Evolutionary conservation across 2,797 vertebrate genomes (phyloP), one percentile per base, ranked within the genome.

Genomic region (Pseudomugil gertrudae): DNA sequence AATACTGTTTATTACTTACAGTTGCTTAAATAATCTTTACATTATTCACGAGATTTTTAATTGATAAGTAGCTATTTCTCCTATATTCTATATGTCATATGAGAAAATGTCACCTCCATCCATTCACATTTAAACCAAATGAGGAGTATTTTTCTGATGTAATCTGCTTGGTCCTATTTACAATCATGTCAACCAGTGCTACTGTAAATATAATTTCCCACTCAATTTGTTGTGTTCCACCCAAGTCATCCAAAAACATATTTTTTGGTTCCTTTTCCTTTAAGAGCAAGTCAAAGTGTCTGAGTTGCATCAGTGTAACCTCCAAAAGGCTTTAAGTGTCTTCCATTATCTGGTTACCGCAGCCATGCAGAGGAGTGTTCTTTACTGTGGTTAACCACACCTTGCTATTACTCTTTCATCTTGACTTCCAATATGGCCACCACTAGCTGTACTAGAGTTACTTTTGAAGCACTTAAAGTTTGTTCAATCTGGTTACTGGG

Each of bases 331-430:
- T 65, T 57, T 75, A 76, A 90, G 84, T 69, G 80, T 79, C 79
- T 60, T 82, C 67, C 56, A 72, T 69, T 75, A 69, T 78, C 72
- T 76, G 76, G 73, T 83, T 80, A 80, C 74, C 76, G 78, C 81
- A 72, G 67, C 80, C 53, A n/a, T n/a, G n/a, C n/a, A 13, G 69
- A 78, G 69, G 58, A 78, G 76, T 72, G 81, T 81, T 71, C 66
- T 88, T 84, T 75, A 62, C 69, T 59, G 78, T 70, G 70, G 83
- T 85, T 84, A 74, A 89, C 80, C 85, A 80, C 77, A 84, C 80
- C 86, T 89, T 84, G 85, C 81, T 84, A 83, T 87, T 78, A 48
- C 55, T 54, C 84, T 87, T 84, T 87, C 79, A 80, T 84, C 77
- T 79, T 63, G 66, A 69, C 77, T 82, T 69, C 75, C 67, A 79